Base-by-base conservation (phyloP, 2,113 vertebrate species). In the Phylloscopus whistleri region DNA sequence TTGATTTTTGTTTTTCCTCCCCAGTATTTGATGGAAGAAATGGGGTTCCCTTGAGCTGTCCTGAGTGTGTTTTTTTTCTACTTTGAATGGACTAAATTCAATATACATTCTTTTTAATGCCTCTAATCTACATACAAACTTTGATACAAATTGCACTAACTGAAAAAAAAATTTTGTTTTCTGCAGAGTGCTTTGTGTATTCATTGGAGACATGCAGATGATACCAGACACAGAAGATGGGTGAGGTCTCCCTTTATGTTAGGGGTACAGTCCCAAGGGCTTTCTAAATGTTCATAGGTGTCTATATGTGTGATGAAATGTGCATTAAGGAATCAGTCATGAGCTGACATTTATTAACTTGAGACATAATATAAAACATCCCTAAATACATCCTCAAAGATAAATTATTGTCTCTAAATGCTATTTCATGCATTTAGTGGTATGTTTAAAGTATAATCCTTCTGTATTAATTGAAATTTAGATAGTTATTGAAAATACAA, bases 111-210 rank as follows among this genome's bases (percentile, higher is more conserved):
- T 80, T 66, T 53, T 46, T 85, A 48, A 73, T 73, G 20, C 37
- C 66, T 88, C 33, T 64, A 53, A 43, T 73, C 19, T 53, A 14
- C 12, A 41, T 10, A 6, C 31, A 89, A 30, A 60, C 23, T 68
- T 84, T 82, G 22, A 85, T 69, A 74, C 6, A 78, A 92, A 66
- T 62, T 9, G 7, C 31, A 70, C 12, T 77, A 66, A 84, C 9
- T 66, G 11, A 14, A 55, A 46, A 68, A 49, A 72, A 43, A 48
- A 43, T 87, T 70, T 80, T 93, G 33, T 86, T 82, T 84, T 80
- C 68, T 93, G 26, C 94, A 99, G 99, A 92, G 84, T 99, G 66
- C 95, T 99, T 59, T 98, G 98, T 52, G 79, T 99, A 89, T 98
- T 97, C 84, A 81, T 99, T 84, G 99, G 99, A 88, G 98, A 98